These are phyloP conservation scores for Drosophila macrospina DNA, from an alignment of 2,888 invertebrate species.

Conservation along the genomic window DNA sequence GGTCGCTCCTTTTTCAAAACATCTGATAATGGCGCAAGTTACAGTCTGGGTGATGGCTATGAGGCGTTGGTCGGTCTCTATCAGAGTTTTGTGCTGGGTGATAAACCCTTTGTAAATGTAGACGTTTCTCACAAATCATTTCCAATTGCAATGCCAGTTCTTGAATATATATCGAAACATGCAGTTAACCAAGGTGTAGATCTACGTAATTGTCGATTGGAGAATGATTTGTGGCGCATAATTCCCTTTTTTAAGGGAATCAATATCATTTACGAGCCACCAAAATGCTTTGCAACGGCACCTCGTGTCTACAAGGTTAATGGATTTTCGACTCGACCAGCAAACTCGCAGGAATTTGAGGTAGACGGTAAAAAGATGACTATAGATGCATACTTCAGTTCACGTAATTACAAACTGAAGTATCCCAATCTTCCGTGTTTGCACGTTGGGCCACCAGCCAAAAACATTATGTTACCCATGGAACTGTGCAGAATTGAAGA, in stretches of 20 bases:
- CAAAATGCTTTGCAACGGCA: constrained; percentile 62
- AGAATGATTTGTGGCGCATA: constrained; percentile 8
- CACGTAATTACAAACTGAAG: constrained; percentile 82
- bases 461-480: constrained; percentile 91
- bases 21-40: constrained; percentile 69
- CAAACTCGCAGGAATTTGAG: constrained; percentile 84
- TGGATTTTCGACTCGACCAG: constrained; percentile 61
- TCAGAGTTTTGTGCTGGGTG: constrained; percentile 95
- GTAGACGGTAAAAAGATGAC: constrained; percentile 79
- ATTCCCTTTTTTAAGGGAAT: constrained; percentile 70
- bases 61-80: constrained; percentile 97
- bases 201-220: background rate
- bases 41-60: constrained; percentile 90
- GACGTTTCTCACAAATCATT: constrained; percentile 95
- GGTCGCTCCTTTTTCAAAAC: constrained; percentile 91
- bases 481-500: constrained; percentile 92
- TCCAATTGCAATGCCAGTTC: constrained; percentile 87
- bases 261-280: constrained; percentile 78
- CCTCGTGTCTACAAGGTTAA: constrained; percentile 75
- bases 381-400: constrained; percentile 83
- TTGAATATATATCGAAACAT: constrained; percentile 85
- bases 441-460: constrained; percentile 90
- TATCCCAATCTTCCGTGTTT: constrained; percentile 92
- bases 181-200: background rate
- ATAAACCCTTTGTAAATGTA: constrained; percentile 95